Conservation (phyloP, 2,113 vertebrate species). For the Chroicocephalus ridibundus region DNA sequence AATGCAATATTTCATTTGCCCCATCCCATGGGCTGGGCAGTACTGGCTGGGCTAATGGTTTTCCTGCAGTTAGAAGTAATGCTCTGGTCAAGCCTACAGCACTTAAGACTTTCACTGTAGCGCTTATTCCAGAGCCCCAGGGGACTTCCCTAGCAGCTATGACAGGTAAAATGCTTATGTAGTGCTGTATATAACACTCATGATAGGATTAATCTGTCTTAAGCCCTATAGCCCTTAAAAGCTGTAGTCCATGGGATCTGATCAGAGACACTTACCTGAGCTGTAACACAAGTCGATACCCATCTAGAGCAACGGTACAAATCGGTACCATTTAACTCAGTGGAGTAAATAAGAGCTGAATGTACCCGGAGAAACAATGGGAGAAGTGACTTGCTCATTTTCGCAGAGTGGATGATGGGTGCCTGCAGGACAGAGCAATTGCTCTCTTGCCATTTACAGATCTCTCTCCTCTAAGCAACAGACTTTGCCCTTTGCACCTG, state of each 20-base stretch:
- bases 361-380: not conserved
- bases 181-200: not conserved
- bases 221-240: not conserved
- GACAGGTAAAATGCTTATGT: not conserved
- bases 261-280: not conserved
- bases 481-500: not conserved
- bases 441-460: not conserved
- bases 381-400: not conserved
- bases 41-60: not conserved
- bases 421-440: not conserved
- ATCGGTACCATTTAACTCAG: not conserved
- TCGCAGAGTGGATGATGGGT: not conserved
- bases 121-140: not conserved
- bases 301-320: not conserved
- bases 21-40: not conserved
- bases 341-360: not conserved
- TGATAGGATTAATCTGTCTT: not conserved
- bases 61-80: not conserved
- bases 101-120: not conserved
- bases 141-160: not conserved
- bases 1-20: not conserved
- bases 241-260: not conserved
- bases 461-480: not conserved
- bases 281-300: not conserved
- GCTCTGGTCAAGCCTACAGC: not conserved